Evolutionary conservation across 2,113 vertebrate species (phyloP), one percentile per base, ranked within the genome.

Genomic region (Cyprinodon variegatus): DNA sequence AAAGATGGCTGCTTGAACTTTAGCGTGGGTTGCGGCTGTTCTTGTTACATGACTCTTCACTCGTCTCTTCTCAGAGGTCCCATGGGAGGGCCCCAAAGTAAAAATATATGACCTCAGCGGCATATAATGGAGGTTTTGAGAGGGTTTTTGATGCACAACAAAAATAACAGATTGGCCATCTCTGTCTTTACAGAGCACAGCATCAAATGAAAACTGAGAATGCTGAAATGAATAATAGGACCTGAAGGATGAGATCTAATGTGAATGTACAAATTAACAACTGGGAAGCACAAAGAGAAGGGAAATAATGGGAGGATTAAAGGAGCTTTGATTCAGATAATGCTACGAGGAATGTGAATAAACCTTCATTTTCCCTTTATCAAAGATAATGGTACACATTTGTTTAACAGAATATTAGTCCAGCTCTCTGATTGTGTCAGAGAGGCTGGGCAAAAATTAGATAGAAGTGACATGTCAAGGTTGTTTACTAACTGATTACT

Each of bases 121-220:
- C 82, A 74, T 59, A 78, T 69, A 79, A 87, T 70, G 12, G 77
- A 71, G 76, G 74, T 83, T 87, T 65, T 81, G 83, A 88, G 82
- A 89, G 8, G 36, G 15, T 61, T 83, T 46, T 60, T 61, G 84
- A 93, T 77, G 83, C 74, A 86, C 57, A 73, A 45, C 38, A 61
- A n/a, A 11, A 14, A 40, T 37, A 66, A 36, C 7, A 22, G 46
- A 84, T 39, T 74, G 72, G 85, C 9, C 43, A 12, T 20, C 40
- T 1, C 48, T 92, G 82, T 91, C 91, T 90, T 87, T 74, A 85
- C 90, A 93, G 90, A 10, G 29, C 5, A 45, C 43, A 45, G 2
- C 11, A 11, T 45, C 43, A 45, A 11, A 45, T 11, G 11, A 11
- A 7, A 45, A 45, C 9, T 45, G 6, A 45, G 43, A 45, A 45